A percentile compares a stretch with the other conserved stretches of the same genome.
Evolutionary conservation across 1,140 invertebrate genomes (phyloP).

Genomic region (Pristionchus pacificus): DNA sequence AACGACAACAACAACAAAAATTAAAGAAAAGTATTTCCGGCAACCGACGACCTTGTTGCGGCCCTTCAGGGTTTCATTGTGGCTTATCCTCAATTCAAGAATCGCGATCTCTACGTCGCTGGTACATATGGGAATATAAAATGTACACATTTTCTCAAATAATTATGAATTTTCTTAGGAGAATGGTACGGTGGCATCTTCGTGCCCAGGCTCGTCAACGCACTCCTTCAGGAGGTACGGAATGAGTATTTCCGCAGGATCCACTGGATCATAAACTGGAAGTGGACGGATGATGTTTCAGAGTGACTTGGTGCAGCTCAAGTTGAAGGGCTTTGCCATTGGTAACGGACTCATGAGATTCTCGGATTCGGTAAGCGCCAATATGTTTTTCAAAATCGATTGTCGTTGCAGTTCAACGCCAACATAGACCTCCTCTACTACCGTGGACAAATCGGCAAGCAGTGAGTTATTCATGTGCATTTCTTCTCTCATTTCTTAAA

Average conservation of each 20-base stretch:
- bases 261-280: background rate
- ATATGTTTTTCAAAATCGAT: background rate
- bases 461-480: background rate
- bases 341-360: slow-evolving; percentile 33
- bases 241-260: background rate
- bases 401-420: slow-evolving; percentile 24
- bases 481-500: too few species aligned
- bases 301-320: slow-evolving; percentile 7
- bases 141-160: too few species aligned
- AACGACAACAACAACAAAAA: slow-evolving; percentile 58
- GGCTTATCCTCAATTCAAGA: slow-evolving; percentile 61
- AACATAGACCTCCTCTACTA: slow-evolving; percentile 25
- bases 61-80: slow-evolving; percentile 61
- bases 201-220: slow-evolving; percentile 60
- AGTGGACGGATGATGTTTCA: too few species aligned
- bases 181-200: slow-evolving; percentile 61
- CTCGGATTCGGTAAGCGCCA: slow-evolving; percentile 17
- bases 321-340: slow-evolving; percentile 29
- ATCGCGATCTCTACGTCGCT: slow-evolving; percentile 59
- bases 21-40: slow-evolving; percentile 20
- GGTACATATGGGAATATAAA: too few species aligned
- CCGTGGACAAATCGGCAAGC: slow-evolving; percentile 27
- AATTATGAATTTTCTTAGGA: background rate
- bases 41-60: slow-evolving; percentile 57
- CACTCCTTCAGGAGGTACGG: slow-evolving; percentile 25